Evolutionary conservation across 2,113 vertebrate species (phyloP).

Genomic region (Ibidorhyncha struthersii): DNA sequence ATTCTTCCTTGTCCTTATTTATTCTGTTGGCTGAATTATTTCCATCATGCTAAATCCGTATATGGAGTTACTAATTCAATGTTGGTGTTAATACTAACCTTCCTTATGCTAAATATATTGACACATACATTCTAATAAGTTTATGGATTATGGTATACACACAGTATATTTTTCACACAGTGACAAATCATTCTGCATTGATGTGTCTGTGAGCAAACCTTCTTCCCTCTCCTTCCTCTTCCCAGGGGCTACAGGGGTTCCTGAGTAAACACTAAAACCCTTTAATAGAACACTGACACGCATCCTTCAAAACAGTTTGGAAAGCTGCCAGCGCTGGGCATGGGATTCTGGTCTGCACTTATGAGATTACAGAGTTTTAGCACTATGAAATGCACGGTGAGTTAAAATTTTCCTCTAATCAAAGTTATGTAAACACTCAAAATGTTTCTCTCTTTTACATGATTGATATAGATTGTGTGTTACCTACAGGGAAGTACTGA

Average conservation of each 20-base stretch:
- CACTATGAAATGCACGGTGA: accelerated
- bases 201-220: not conserved
- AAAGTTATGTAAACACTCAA: not conserved
- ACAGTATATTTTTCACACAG: too few species aligned
- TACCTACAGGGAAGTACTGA: not conserved
- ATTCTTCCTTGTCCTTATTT: not conserved
- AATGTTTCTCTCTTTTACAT: not conserved
- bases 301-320: not conserved
- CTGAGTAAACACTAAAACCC: not conserved
- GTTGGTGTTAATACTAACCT: not conserved
- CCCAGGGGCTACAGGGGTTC: not conserved
- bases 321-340: not conserved
- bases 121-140: not conserved
- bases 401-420: not conserved
- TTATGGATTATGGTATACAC: not conserved
- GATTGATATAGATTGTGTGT: not conserved
- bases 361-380: not conserved
- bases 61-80: not conserved
- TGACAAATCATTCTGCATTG: accelerated
- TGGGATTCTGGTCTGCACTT: not conserved
- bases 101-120: not conserved
- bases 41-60: not conserved
- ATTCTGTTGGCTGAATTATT: not conserved
- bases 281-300: not conserved
- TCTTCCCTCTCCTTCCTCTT: not conserved